Evolutionary conservation across 2,888 invertebrate genomes (phyloP).

Genomic region (Brachypalpus laphriformis): DNA sequence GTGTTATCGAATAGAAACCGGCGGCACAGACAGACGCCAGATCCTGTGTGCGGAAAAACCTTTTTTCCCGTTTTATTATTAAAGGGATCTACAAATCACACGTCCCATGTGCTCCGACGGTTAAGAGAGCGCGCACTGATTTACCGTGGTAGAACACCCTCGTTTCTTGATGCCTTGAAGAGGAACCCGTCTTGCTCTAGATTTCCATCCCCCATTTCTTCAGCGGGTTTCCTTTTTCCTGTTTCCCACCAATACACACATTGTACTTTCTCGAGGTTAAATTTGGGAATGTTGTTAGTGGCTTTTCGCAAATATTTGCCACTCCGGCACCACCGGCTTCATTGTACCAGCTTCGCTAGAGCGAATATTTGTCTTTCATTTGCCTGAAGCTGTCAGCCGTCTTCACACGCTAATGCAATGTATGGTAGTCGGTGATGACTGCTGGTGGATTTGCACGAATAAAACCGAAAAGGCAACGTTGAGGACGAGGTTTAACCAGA

Average conservation of each 20-base stretch:
- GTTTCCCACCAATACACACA: constrained; percentile 28
- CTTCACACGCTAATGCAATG: constrained; percentile 68
- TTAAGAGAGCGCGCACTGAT: constrained; percentile 39
- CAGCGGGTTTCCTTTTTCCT: constrained; percentile 15
- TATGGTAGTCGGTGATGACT: constrained; percentile 15
- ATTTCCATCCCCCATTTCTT: constrained; percentile 29
- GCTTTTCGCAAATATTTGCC: constrained; percentile 67
- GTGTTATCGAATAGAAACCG: constrained; percentile 62
- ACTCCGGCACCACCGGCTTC: constrained; percentile 60
- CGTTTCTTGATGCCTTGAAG: constrained; percentile 18
- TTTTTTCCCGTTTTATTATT: constrained; percentile 42
- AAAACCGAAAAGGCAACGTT: constrained; percentile 32
- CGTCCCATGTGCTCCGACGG: constrained; percentile 39
- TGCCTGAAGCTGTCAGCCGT: constrained; percentile 70
- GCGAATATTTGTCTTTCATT: constrained; percentile 73
- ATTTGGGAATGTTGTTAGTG: constrained; percentile 63
- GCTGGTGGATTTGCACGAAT: constrained; percentile 16
- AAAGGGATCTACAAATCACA: constrained; percentile 54
- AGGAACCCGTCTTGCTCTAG: constrained; percentile 22
- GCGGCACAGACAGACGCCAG: constrained; percentile 53
- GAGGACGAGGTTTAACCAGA: not conserved
- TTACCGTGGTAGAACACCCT: constrained; percentile 41
- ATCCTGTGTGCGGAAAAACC: constrained; percentile 42
- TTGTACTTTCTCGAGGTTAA: constrained; percentile 44
- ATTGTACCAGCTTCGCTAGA: constrained; percentile 38